Base-by-base conservation (phyloP, 2,797 vertebrate species). In the Cuculus canorus region DNA sequence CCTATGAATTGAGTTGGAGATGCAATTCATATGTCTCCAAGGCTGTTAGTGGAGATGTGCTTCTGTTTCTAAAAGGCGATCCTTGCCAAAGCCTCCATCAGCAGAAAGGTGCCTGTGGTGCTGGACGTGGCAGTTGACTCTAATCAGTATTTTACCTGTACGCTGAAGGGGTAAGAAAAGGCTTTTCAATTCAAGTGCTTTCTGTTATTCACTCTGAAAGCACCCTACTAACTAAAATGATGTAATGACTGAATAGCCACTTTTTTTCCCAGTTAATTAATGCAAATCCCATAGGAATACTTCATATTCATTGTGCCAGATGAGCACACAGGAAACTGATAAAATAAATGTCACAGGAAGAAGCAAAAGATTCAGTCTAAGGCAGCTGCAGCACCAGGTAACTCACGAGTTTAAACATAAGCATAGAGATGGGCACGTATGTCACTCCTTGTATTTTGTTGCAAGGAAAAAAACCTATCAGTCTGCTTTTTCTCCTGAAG, bases 201-300 rank as follows among this genome's bases (percentile, higher is more conserved):
- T 91, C 56, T 88, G 52, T 82, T 84, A 56, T 5, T 93, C 43
- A 11, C 54, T 69, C 30, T 13, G 70, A 86, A 93, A 92, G 88
- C 83, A 61, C 66, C 65, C 90, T 80, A 39, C 45, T 27, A 89
- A 60, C 39, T 50, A 27, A 88, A 94, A 45, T 24, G 52, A 72
- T 45, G 60, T 14, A 56, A 90, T 77, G 82, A 66, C 18, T 24
- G 52, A 84, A 64, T 21, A 82, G 75, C 69, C 66, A n/a, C 19
- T 63, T 39, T 73, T 79, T 70, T 82, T 17, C 37, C 37, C 53
- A 71, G 70, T 32, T 82, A 90, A 73, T 91, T 41, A 81, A 92
- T 88, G 72, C 80, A 86, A 59, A 81, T 53, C 70, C 81, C 48
- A 2, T 23, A 61, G 50, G 60, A 95, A 64, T 71, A 48, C 50